These are phyloP conservation scores for Limnothrissa miodon DNA, from an alignment of 2,113 vertebrate genomes.

Conservation along the genomic window DNA sequence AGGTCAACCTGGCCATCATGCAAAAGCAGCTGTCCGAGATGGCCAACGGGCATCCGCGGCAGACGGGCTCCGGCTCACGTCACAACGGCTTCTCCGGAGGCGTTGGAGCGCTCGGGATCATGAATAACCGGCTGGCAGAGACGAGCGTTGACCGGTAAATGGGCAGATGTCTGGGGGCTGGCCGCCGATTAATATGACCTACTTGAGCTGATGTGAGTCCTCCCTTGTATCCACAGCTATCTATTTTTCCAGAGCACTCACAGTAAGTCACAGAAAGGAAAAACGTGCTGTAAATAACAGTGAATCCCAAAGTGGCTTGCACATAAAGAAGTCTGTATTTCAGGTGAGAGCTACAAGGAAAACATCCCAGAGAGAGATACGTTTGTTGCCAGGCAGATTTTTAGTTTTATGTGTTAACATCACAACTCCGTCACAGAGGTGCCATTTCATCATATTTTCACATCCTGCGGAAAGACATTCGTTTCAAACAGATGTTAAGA, in stretches of 20 bases:
- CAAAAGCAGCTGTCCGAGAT: slow-evolving; percentile 81
- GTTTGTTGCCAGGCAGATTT: neutral
- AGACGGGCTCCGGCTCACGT: slow-evolving; percentile 50
- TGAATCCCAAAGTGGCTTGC: neutral
- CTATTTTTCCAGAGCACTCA: neutral
- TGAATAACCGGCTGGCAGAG: slow-evolving; percentile 84
- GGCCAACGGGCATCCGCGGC: slow-evolving; percentile 71
- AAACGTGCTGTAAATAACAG: neutral
- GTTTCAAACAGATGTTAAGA: neutral
- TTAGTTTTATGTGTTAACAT: neutral
- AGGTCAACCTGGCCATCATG: slow-evolving; percentile 77
- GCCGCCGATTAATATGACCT: neutral
- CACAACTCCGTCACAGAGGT: neutral
- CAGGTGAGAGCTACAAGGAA: neutral
- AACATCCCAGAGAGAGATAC: neutral
- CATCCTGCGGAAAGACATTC: neutral
- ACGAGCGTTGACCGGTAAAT: slow-evolving; percentile 76
- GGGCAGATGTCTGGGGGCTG: neutral
- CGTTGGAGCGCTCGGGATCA: slow-evolving; percentile 80
- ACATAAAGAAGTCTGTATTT: neutral
- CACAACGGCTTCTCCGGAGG: slow-evolving; percentile 78
- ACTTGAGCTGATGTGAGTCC: neutral
- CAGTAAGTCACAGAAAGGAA: neutral
- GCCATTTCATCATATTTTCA: neutral
- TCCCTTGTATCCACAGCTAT: neutral